Evolutionary conservation across 2,113 vertebrate genomes (phyloP).

Genomic region (Cynopterus brachyotis): DNA sequence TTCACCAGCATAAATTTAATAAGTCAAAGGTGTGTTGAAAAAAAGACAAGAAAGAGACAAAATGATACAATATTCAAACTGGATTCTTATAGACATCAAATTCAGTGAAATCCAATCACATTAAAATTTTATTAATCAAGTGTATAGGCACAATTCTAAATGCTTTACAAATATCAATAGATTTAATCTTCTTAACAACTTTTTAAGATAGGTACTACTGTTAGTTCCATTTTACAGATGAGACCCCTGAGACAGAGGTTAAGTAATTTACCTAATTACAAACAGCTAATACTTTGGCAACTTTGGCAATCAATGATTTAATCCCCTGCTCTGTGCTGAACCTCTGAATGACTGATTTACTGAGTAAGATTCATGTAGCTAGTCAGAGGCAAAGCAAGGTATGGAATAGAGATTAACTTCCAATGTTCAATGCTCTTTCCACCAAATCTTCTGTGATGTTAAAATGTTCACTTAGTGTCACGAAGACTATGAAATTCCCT

Average conservation of each 20-base stretch:
- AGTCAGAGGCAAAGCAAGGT: background rate
- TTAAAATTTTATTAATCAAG: background rate
- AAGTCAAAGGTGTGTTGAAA: background rate
- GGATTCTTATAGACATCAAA: background rate
- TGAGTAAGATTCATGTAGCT: background rate
- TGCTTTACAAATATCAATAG: background rate
- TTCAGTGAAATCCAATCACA: background rate
- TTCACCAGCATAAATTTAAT: background rate
- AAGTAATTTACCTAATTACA: background rate
- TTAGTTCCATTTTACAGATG: background rate
- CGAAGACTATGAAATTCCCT: background rate
- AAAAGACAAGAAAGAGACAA: slow-evolving; percentile 29
- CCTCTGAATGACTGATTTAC: background rate
- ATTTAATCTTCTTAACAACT: background rate
- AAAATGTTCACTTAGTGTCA: background rate
- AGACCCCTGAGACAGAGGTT: background rate
- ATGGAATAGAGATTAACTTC: background rate
- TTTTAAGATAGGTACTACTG: background rate
- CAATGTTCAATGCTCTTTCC: background rate
- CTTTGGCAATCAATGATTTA: background rate
- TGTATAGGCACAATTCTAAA: background rate
- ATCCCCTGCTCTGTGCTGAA: background rate
- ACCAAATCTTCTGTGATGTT: background rate
- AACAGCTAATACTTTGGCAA: background rate
- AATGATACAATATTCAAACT: background rate